Evolutionary conservation across 30 jellyfish, hydroid and myxozoan genomes (phyloP).

Genomic region (Catostylus mosaicus): DNA sequence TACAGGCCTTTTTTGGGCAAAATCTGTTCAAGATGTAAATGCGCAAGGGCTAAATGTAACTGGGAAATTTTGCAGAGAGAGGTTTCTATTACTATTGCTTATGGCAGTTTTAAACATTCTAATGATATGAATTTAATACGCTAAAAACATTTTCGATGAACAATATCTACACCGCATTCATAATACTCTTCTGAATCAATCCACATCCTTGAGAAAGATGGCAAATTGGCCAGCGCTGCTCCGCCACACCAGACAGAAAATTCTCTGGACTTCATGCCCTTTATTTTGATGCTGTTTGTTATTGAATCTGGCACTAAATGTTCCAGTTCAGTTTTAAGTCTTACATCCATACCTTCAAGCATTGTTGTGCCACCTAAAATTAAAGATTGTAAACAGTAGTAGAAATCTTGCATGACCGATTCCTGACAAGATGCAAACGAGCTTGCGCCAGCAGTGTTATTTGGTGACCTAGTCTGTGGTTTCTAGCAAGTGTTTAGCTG

Average conservation of each 20-base stretch:
- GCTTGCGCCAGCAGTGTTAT: too few species aligned
- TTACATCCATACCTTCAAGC: slow-evolving; percentile 73
- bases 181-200: slow-evolving; percentile 81
- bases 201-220: slow-evolving; percentile 77
- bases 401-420: too few species aligned
- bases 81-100: too few species aligned
- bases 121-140: background rate
- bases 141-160: slow-evolving; percentile 85
- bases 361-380: slow-evolving; percentile 90
- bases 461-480: too few species aligned
- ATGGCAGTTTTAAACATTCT: background rate
- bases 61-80: too few species aligned
- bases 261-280: slow-evolving; percentile 49
- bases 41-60: too few species aligned
- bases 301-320: slow-evolving; percentile 23
- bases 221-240: slow-evolving; percentile 71
- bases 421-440: too few species aligned
- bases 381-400: too few species aligned
- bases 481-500: too few species aligned
- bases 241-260: slow-evolving; percentile 98
- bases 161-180: slow-evolving; percentile 86
- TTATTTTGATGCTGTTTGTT: slow-evolving; percentile 43
- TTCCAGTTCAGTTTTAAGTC: slow-evolving; percentile 69
- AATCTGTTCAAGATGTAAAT: too few species aligned
- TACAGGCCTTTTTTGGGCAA: too few species aligned